These are phyloP conservation scores for Lonchura striata DNA, from an alignment of 2,113 vertebrate species.

Conservation along the genomic window DNA sequence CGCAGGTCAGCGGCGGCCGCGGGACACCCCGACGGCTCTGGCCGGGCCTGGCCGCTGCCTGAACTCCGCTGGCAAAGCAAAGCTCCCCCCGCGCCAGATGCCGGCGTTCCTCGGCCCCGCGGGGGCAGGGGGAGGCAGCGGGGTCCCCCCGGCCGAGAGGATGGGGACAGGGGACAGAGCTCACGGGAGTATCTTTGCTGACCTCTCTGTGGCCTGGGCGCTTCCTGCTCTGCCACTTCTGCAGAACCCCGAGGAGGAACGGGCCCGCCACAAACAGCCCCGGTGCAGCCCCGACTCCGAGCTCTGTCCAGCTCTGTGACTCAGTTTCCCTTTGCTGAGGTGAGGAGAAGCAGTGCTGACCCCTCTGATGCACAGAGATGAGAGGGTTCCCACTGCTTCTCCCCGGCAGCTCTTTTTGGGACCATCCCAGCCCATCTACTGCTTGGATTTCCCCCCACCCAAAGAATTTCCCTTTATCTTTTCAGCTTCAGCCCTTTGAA, in stretches of 20 bases:
- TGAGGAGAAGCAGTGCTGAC: fast-evolving
- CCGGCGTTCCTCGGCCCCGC: background rate
- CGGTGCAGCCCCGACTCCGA: fast-evolving
- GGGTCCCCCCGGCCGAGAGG: background rate
- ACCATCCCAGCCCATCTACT: background rate
- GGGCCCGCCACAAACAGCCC: background rate
- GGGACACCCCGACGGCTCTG: background rate
- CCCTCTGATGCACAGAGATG: fast-evolving
- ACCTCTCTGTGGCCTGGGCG: fast-evolving
- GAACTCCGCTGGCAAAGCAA: background rate
- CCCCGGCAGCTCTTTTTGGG: background rate
- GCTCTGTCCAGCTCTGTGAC: background rate
- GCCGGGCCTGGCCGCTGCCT: background rate
- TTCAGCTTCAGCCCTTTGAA: background rate
- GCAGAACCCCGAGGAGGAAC: background rate
- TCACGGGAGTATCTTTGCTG: fast-evolving
- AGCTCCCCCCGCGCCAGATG: fast-evolving
- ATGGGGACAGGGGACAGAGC: background rate
- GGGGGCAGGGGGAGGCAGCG: fast-evolving
- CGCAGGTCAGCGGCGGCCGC: background rate
- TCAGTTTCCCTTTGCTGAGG: background rate
- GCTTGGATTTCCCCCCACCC: background rate
- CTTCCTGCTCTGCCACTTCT: background rate
- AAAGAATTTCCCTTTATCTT: background rate
- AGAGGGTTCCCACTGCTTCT: background rate